These are phyloP conservation scores for Daptonema setosum DNA, from an alignment of 2,888 invertebrate species.

Conservation along the genomic window DNA sequence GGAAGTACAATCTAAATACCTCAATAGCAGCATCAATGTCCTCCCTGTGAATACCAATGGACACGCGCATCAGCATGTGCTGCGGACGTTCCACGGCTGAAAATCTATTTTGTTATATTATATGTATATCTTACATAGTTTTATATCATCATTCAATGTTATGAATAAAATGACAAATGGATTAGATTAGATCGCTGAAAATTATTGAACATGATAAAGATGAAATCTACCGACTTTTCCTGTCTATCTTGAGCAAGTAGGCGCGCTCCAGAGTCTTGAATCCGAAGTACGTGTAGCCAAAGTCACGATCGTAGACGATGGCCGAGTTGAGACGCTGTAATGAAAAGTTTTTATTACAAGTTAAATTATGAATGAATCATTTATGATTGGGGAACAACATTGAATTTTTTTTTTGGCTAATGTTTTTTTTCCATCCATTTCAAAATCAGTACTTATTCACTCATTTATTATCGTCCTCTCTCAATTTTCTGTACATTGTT, in stretches of 20 bases:
- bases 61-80: constrained; percentile 91
- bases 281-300: constrained; percentile 92
- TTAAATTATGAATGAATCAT: too few species aligned
- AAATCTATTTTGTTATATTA: background rate
- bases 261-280: constrained; percentile 91
- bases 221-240: constrained; percentile 37
- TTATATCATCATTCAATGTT: background rate
- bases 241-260: constrained; percentile 70
- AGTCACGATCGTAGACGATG: constrained; percentile 88
- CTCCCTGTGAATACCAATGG: constrained; percentile 82
- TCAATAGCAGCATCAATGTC: constrained; percentile 76
- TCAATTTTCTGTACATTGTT: too few species aligned
- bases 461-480: too few species aligned
- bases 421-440: too few species aligned
- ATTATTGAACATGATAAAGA: background rate
- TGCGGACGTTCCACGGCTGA: constrained; percentile 77
- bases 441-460: too few species aligned
- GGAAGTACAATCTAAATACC: constrained; percentile 20
- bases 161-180: background rate
- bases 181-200: background rate
- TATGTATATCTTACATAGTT: background rate
- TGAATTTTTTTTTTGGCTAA: too few species aligned
- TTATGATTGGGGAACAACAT: too few species aligned
- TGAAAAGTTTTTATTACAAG: too few species aligned
- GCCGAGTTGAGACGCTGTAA: constrained; percentile 56